Base-by-base conservation (phyloP, 1,140 invertebrate genomes). In the Hypsibius dujardini region DNA sequence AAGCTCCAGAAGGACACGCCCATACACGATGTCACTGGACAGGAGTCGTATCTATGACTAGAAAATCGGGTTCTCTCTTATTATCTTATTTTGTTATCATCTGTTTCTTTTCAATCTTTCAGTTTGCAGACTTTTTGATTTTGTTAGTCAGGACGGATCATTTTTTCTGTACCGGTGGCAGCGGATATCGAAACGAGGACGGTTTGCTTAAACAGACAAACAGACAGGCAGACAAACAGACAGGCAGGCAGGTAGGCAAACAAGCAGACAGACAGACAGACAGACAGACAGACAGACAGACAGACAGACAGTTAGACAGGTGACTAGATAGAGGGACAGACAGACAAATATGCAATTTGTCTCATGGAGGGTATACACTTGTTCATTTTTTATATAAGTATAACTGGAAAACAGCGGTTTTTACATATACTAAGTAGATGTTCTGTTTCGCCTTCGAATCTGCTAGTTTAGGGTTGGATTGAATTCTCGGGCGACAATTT, bases 41-140 rank as follows among this genome's bases (percentile, higher is more conserved):
- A 28, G 28, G 28, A 28, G 28, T 28, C 28, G 28, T 28, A 28
- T 28, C 28, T 28, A 28, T 28, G 28, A 56, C 50, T 56, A n/a
- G 50, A 56, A n/a, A n/a, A 12, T 12, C 50, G 50, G n/a, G 50
- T 56, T 12, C 50, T 7, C 7, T 56, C 50, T 56, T 56, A 56
- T n/a, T 12, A 56, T 56, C n/a, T 56, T 56, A 56, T n/a, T 56
- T n/a, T 7, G 7, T 56, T n/a, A 56, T 56, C 7, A 7, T 56
- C 7, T 56, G 50, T 56, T 12, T 56, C n/a, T 7, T 56, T 56
- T 56, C 50, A 56, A 12, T n/a, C 7, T n/a, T 7, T n/a, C 50
- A 56, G 7, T 56, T 56, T 56, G n/a, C n/a, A n/a, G 7, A 56
- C n/a, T 56, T 56, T 56, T 56, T n/a, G 50, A 56, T n/a, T 56